Percentiles rank a stretch among this genome's conserved stretches.
Conservation (phyloP, 1,140 invertebrate species). For the Trissolcus basalis region DNA sequence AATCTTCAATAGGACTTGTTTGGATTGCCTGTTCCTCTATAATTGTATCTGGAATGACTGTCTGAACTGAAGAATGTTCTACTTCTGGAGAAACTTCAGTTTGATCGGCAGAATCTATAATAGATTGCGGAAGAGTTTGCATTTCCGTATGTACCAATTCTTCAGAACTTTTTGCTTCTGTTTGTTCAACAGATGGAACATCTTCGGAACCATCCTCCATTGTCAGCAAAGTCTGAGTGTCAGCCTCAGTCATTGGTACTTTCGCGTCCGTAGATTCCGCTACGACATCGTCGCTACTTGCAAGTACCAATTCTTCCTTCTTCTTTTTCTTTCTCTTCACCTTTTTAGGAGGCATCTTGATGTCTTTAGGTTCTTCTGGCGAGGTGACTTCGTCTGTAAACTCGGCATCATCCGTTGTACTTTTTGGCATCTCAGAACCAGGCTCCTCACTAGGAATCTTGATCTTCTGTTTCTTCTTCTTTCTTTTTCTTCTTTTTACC, state of each 20-base stretch:
- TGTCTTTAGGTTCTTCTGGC: constrained; percentile 54
- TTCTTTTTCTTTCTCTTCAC: constrained; percentile 55
- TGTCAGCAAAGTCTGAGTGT: constrained; percentile 74
- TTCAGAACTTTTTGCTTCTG: constrained; percentile 38
- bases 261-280: constrained; percentile 55
- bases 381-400: constrained; percentile 63
- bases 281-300: constrained; percentile 60
- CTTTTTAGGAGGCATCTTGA: constrained; percentile 49
- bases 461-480: constrained; percentile 77
- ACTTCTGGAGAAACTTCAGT: constrained; percentile 51
- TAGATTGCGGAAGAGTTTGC: constrained; percentile 77
- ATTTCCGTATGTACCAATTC: constrained; percentile 58
- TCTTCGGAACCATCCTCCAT: constrained; percentile 67
- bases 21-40: constrained; percentile 62
- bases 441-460: constrained; percentile 68
- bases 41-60: constrained; percentile 48
- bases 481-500: constrained; percentile 67
- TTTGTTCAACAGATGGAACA: constrained; percentile 48
- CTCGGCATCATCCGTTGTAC: constrained; percentile 65
- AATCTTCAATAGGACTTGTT: constrained; percentile 52
- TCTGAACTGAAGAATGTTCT: constrained; percentile 67
- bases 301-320: constrained; percentile 60
- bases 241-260: constrained; percentile 66
- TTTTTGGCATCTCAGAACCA: constrained; percentile 61
- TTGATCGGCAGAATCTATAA: constrained; percentile 61